Base-by-base conservation (phyloP, 2,888 invertebrate genomes). In the Endomychus coccineus region DNA sequence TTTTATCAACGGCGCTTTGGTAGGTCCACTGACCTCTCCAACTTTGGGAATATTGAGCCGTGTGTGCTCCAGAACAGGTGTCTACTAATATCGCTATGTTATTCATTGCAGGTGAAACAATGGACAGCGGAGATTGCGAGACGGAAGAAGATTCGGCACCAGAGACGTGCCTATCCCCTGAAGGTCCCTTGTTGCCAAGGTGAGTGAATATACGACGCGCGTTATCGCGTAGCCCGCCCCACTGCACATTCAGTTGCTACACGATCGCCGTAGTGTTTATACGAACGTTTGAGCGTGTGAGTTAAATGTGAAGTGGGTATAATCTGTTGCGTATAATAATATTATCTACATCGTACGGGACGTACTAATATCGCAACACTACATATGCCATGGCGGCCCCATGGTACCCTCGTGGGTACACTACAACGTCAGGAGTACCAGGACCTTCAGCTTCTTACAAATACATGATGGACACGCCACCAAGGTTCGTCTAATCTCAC, bases 81-180 rank as follows among this genome's bases (percentile, higher is more conserved):
- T 9, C 29, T 29, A 15, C 6, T 9, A 10, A 13, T 15, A 15
- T 25, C 6, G 5, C 6, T 6, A 6, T n/a, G 11, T 10, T 11
- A 7, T 11, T 25, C 27, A 9, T 7, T 14, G 12, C 22, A 31
- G 7, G 21, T 6, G 32, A n/a, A 9, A 55, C 45, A 39, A 62
- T 61, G 61, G 61, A 61, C 44, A 61, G 56, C 48, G 54, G 58
- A 33, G 61, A 62, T 46, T 60, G 58, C 48, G 62, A 65, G 46
- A 62, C 63, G 23, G 65, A 64, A 48, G 63, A 62, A 47, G 63
- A 65, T 46, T 61, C 62, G 15, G 59, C 64, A 42, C 63, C 63
- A 50, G 64, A 64, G 55, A 57, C 61, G 51, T 64, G 62, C 57
- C 59, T 61, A 21, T 61, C 64, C 27, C 62, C 64, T 10, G 62